phyloP scores from a whole-genome alignment of 2,113 vertebrate species.

The Brienomyrus longianalis region DNA sequence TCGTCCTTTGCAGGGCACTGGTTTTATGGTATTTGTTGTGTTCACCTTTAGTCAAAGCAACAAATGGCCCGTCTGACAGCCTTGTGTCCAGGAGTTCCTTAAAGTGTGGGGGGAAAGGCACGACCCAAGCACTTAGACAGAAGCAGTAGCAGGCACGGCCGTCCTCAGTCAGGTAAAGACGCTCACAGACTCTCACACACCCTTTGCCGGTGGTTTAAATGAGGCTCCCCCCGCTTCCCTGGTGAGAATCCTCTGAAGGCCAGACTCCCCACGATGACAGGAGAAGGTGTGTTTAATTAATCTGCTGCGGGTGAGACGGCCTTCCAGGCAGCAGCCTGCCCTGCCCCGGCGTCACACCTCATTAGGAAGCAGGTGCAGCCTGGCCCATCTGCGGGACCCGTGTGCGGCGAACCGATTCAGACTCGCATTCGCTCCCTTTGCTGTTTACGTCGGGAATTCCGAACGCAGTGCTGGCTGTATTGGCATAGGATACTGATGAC shows the following conservation, averaged over 20 bases:
- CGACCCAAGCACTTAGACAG: not conserved
- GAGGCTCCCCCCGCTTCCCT: not conserved
- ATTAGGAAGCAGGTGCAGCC: not conserved
- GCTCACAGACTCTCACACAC: not conserved
- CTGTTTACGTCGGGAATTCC: not conserved
- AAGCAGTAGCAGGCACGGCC: not conserved
- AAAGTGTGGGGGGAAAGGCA: not conserved
- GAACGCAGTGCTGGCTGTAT: not conserved
- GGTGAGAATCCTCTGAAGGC: not conserved
- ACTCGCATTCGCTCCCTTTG: not conserved
- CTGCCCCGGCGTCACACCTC: not conserved
- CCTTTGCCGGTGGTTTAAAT: not conserved
- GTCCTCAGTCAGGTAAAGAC: not conserved
- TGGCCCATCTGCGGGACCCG: not conserved
- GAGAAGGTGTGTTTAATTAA: not conserved
- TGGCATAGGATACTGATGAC: not conserved
- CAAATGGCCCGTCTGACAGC: not conserved
- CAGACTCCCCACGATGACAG: too few species aligned
- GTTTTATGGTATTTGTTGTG: not conserved
- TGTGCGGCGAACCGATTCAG: not conserved
- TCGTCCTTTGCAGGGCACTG: not conserved
- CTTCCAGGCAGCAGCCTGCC: not conserved
- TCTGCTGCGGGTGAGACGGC: not conserved
- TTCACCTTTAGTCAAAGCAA: not conserved
- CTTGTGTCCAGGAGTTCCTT: not conserved